phyloP scores from a whole-genome alignment of 2,888 invertebrate genomes.

The Polydrusus tereticollis region DNA sequence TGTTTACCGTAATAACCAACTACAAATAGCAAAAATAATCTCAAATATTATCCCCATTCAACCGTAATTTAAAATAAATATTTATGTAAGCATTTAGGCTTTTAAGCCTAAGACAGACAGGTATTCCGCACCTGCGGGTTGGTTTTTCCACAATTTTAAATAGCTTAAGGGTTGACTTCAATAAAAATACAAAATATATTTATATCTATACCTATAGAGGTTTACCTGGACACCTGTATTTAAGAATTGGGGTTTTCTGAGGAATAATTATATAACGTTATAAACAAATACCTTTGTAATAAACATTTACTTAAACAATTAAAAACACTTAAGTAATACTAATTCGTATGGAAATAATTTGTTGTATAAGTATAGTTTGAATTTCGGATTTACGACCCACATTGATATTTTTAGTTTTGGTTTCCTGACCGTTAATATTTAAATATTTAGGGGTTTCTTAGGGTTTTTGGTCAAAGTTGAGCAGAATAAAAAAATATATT shows the following conservation, averaged over 20 bases:
- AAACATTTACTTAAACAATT: too few relatives aligned
- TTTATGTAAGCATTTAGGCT: neutral
- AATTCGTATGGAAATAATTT: too few relatives aligned
- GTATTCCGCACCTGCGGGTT: neutral
- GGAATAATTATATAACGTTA: too few relatives aligned
- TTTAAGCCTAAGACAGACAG: neutral
- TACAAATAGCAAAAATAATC: slow-evolving; percentile 9
- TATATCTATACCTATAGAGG: neutral
- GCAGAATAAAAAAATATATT: too few relatives aligned
- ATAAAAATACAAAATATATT: neutral
- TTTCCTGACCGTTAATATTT: too few relatives aligned
- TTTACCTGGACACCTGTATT: too few relatives aligned
- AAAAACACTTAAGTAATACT: too few relatives aligned
- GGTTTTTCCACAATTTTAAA: neutral
- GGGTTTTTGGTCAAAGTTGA: too few relatives aligned
- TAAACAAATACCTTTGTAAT: neutral
- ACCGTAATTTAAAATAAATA: slow-evolving; percentile 16
- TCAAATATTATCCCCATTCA: slow-evolving; percentile 11
- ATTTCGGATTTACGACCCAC: too few relatives aligned
- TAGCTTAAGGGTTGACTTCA: neutral
- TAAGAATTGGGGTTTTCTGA: too few relatives aligned
- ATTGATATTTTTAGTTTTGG: too few relatives aligned
- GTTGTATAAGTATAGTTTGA: too few relatives aligned
- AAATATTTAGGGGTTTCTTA: neutral
- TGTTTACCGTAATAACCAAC: neutral